These are phyloP conservation scores for Podarcis muralis DNA, from an alignment of 2,113 vertebrate species.

Conservation along the genomic window DNA sequence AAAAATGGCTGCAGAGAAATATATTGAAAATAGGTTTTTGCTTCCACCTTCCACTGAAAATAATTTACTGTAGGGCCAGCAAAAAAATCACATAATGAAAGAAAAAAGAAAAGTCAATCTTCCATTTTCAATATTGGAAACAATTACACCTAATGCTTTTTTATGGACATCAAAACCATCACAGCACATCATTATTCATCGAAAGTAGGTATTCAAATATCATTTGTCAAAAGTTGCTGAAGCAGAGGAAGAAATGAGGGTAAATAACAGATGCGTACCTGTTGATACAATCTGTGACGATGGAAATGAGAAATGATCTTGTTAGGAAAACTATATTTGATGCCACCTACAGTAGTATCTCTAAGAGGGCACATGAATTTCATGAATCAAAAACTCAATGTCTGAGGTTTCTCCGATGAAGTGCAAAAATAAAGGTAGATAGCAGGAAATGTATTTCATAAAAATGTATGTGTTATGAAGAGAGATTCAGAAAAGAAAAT, in stretches of 20 bases:
- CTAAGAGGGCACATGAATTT: conserved; percentile 29
- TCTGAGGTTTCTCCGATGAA: conserved; percentile 48
- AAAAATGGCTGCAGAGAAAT: conserved; percentile 18
- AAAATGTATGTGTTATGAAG: conserved; percentile 29
- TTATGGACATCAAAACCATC: conserved; percentile 43
- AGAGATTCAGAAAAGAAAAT: not conserved
- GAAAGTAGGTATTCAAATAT: conserved; percentile 39
- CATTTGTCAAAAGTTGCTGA: conserved; percentile 47
- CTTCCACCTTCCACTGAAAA: conserved; percentile 5
- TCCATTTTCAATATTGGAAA: conserved; percentile 36
- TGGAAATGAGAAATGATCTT: conserved; percentile 43
- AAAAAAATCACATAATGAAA: conserved; percentile 23
- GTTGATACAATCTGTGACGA: conserved; percentile 12
- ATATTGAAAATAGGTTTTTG: not conserved
- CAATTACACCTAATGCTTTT: conserved; percentile 46
- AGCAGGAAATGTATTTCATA: conserved; percentile 37
- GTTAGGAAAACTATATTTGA: conserved; percentile 38
- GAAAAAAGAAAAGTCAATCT: conserved; percentile 35
- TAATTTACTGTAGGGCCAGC: conserved; percentile 17
- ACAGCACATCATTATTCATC: conserved; percentile 43
- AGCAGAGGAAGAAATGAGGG: conserved; percentile 23
- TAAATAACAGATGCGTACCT: conserved; percentile 18
- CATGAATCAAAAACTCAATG: conserved; percentile 40
- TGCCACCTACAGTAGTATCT: conserved; percentile 5
- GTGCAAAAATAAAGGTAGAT: conserved; percentile 42